Base-by-base conservation (phyloP, 2,113 vertebrate species). In the Passer montanus region DNA sequence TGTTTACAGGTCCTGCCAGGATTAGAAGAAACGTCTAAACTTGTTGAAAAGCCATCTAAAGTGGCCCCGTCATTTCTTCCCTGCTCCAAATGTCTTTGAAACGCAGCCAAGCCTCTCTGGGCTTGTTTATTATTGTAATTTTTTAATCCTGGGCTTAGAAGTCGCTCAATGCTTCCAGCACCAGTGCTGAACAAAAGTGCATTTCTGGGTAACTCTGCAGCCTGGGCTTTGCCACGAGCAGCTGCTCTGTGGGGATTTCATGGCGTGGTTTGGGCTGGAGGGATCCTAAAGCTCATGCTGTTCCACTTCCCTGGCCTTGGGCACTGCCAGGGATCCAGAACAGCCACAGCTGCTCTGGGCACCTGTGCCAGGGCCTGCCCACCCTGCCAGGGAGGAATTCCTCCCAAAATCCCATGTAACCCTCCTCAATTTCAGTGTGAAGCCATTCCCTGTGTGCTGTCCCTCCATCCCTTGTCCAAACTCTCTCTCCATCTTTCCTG, bases 1-100 rank as follows among this genome's bases (percentile, higher is more conserved):
- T 43, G 82, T 76, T 66, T 79, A 12, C 85, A 88, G 85, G 31
- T 37, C 78, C 75, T 69, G 82, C 67, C 87, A 87, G 55, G 89
- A 94, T 94, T 84, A 94, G 43, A 53, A 60, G 73, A 52, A 89
- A 74, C 0, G 22, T 64, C 91, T 67, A 18, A 94, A 95, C 83
- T 93, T 82, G 86, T 74, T 91, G 73, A 78, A 89, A 92, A 94
- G 44, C 79, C 73, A 64, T 24, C 67, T 63, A 6, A 95, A 95
- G 84, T 75, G 47, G 31, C 31, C 91, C 64, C 82, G 68, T 75
- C 46, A 49, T 91, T 79, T 92, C 56, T 91, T 87, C 81, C 88
- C 88, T 69, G 67, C 63, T 73, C 46, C 76, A 93, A 77, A 89
- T 18, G 47, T 9, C 64, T 94, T 84, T 94, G 93, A 96, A 92